These are phyloP conservation scores for Callipepla californica DNA, from an alignment of 2,113 vertebrate genomes.

Conservation along the genomic window DNA sequence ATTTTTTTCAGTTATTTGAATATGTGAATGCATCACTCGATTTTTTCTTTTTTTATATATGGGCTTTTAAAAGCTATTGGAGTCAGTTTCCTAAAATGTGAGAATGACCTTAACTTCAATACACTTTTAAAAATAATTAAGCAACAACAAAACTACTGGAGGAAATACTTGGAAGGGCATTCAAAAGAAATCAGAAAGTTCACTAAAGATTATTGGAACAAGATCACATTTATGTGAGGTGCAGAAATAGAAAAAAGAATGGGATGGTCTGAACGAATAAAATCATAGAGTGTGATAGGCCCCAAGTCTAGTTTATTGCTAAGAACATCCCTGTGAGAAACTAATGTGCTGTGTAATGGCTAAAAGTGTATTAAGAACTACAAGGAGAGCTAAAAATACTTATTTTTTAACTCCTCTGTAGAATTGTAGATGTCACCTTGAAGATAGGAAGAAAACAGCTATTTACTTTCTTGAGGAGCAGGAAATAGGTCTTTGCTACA, in stretches of 20 bases:
- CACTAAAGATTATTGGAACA: background rate
- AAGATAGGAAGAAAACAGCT: constrained; percentile 42
- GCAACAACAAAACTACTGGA: background rate
- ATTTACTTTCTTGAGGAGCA: constrained; percentile 18
- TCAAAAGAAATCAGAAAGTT: background rate
- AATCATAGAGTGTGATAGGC: constrained; percentile 45
- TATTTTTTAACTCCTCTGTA: constrained; percentile 38
- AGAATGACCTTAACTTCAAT: background rate
- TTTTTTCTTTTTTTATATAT: background rate
- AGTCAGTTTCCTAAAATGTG: background rate
- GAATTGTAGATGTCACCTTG: constrained; percentile 68
- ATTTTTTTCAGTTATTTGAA: background rate
- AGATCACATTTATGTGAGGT: background rate
- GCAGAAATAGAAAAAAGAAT: background rate
- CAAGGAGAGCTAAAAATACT: constrained; percentile 62
- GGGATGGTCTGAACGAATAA: constrained; percentile 5
- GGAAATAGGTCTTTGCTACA: background rate
- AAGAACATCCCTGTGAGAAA: constrained; percentile 52
- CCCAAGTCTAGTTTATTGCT: constrained; percentile 37
- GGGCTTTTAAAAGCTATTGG: background rate
- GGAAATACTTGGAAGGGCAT: background rate
- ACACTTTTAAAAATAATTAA: background rate
- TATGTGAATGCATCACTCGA: background rate
- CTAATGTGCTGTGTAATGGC: constrained; percentile 72
- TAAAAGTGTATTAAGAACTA: constrained; percentile 33